Conservation (phyloP, 2,113 vertebrate species). For the Sitta europaea region DNA sequence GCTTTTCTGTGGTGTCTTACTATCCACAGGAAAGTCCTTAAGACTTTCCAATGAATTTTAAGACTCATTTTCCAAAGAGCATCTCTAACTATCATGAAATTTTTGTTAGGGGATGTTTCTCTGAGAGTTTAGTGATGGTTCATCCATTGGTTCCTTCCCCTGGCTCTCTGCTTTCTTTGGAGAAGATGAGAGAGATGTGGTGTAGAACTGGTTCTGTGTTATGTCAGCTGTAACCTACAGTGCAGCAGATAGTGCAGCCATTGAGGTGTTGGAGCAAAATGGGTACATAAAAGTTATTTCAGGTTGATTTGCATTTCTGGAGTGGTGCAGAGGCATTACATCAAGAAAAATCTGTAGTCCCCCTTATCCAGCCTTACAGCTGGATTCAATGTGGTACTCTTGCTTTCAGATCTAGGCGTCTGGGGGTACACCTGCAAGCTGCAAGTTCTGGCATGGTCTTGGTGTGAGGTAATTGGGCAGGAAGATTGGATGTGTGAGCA, state of each 20-base stretch:
- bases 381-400: not conserved
- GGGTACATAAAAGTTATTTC: not conserved
- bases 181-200: not conserved
- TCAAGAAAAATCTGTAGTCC: not conserved
- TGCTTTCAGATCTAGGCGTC: rapidly evolving
- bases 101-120: not conserved
- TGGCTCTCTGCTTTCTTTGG: not conserved
- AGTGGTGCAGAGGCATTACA: not conserved
- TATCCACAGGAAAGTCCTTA: not conserved
- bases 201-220: not conserved
- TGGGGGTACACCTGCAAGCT: not conserved
- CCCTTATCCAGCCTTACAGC: rapidly evolving
- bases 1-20: not conserved
- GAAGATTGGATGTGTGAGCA: not conserved
- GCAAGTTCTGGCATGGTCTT: not conserved
- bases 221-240: not conserved
- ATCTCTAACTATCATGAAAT: not conserved
- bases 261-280: not conserved
- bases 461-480: not conserved
- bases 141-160: not conserved
- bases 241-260: rapidly evolving
- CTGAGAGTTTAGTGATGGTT: not conserved
- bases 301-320: not conserved
- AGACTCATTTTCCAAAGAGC: not conserved
- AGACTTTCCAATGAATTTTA: not conserved